Conservation (phyloP, 2,113 vertebrate genomes). For the Mastomys coucha region DNA sequence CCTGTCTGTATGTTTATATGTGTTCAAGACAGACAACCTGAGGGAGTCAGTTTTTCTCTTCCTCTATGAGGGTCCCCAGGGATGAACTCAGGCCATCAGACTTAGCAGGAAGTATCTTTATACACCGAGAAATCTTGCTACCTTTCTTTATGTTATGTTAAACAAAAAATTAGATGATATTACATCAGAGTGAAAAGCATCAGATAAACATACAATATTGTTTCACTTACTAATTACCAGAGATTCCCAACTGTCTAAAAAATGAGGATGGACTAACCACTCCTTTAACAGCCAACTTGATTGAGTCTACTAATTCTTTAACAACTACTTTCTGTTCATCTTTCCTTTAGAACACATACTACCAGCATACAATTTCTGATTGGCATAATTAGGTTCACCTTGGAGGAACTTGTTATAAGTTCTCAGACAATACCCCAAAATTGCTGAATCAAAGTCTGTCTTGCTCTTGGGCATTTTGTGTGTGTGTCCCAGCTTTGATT, state of each 20-base stretch:
- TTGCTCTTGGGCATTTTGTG: background rate
- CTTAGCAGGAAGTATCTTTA: background rate
- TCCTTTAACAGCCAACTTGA: background rate
- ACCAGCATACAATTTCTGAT: background rate
- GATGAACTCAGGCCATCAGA: background rate
- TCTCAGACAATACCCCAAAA: background rate
- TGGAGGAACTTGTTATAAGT: conserved; percentile 19
- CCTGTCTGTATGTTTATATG: background rate
- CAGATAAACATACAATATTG: background rate
- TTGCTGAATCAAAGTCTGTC: background rate
- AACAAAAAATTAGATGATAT: background rate
- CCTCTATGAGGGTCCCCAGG: too few relatives aligned
- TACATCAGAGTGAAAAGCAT: conserved; percentile 7
- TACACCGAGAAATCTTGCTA: background rate
- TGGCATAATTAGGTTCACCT: background rate
- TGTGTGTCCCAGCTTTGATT: background rate
- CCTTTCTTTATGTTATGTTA: conserved; percentile 9
- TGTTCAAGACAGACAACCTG: background rate
- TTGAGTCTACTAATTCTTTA: background rate
- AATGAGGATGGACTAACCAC: background rate
- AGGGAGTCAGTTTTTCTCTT: background rate
- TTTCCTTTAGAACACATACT: background rate
- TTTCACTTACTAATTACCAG: conserved; percentile 37
- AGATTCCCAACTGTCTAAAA: conserved; percentile 23
- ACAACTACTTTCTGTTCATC: background rate